phyloP scores from a whole-genome alignment of 2,888 invertebrate species.

The Priocnemis perturbator region DNA sequence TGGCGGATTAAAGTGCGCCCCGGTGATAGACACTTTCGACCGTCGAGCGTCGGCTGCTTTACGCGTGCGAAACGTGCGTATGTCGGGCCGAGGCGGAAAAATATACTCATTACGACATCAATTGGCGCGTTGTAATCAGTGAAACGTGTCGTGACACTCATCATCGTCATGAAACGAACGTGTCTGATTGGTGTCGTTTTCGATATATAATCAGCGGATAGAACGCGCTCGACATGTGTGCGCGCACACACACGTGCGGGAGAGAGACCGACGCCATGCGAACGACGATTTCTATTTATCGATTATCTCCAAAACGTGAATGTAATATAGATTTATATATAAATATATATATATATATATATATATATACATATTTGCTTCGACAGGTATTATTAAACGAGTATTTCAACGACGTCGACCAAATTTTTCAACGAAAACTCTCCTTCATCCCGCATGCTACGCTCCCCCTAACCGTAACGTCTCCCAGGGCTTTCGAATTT shows the following conservation, averaged over 20 bases:
- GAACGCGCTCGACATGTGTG: background rate
- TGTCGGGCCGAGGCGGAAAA: too few relatives aligned
- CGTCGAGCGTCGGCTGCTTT: background rate
- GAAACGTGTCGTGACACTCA: background rate
- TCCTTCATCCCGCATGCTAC: background rate
- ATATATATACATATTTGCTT: conserved; percentile 56
- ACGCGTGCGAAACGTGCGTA: too few relatives aligned
- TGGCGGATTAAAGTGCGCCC: conserved; percentile 3
- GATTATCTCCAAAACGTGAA: conserved; percentile 34
- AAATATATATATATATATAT: conserved; percentile 28
- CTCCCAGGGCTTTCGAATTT: background rate
- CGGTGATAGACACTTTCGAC: background rate
- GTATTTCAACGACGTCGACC: conserved; percentile 38
- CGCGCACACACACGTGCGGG: background rate
- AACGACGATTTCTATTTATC: conserved; percentile 45
- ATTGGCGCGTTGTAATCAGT: too few relatives aligned
- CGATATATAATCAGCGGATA: background rate
- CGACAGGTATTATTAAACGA: conserved; percentile 61
- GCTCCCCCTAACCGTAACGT: background rate
- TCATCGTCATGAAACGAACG: conserved; percentile 2
- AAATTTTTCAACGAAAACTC: too few relatives aligned
- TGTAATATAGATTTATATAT: conserved; percentile 55
- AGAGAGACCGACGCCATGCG: conserved; percentile 5
- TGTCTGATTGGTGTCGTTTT: conserved; percentile 3
- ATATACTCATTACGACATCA: too few relatives aligned